Base-by-base conservation (phyloP, 2,888 invertebrate genomes). In the Cataglyphis livida region DNA sequence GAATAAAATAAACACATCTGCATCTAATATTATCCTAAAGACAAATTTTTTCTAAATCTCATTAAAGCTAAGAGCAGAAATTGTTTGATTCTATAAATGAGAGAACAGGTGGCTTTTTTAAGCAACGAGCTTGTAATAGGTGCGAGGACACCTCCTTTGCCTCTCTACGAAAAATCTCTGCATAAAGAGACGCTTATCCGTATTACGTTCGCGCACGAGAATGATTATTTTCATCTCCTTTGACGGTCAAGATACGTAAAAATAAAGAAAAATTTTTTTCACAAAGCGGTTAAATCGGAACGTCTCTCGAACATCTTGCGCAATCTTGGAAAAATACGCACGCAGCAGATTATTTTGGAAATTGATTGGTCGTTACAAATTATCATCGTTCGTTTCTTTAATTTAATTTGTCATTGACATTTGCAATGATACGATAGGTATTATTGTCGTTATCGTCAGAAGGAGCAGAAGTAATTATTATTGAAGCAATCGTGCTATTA, bases 191-290 rank as follows among this genome's bases (percentile, higher is more conserved):
- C 54, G 28, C 66, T 66, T 38, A 54, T 54, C 28, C 38, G n/a
- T 41, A 41, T 41, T 66, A 76, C 28, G 66, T 54, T 44, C 76
- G 54, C 66, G 76, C 41, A 41, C 54, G 54, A 54, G 41, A 28
- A 76, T 57, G 9, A 76, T 66, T 76, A 76, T 76, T 66, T 76
- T 66, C 66, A 76, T 25, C 48, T 48, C 54, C 54, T 66, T 76
- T 76, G 76, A 76, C 35, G n/a, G 7, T 3, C 38, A 6, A 66
- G 76, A 76, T 41, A 66, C 15, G 15, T 28, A 66, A 66, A 68
- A 68, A 68, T 66, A 66, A 76, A 76, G 54, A 71, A 5, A 76
- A 28, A n/a, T 32, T 5, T 51, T 75, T 51, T 25, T 66, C 54
- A 38, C 28, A n/a, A 57, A 76, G 48, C n/a, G n/a, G 15, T 21